A percentile compares a stretch with the other conserved stretches of the same genome.
phyloP scores from a whole-genome alignment of 1,140 invertebrate genomes.

The Branchinecta lynchi region DNA sequence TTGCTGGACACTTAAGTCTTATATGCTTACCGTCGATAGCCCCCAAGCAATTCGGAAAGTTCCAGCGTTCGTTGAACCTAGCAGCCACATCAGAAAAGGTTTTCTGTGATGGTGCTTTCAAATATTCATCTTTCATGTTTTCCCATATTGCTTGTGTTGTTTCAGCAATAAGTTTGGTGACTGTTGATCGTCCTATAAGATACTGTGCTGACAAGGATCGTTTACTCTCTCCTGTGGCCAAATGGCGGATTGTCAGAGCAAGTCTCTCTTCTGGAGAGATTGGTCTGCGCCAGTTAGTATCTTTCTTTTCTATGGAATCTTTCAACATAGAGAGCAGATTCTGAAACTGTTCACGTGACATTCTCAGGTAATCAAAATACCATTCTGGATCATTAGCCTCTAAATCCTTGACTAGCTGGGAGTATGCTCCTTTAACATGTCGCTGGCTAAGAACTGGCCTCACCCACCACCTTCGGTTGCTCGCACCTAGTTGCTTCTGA shows the following conservation, averaged over 20 bases:
- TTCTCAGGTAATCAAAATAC: not conserved
- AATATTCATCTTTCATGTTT: slow-evolving; percentile 20
- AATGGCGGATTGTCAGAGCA: slow-evolving; percentile 13
- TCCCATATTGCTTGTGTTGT: slow-evolving; percentile 13
- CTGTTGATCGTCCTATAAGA: slow-evolving; percentile 5
- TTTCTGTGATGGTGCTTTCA: slow-evolving; percentile 20
- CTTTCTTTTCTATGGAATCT: not conserved
- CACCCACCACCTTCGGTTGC: not conserved
- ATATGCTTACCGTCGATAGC: slow-evolving; percentile 26
- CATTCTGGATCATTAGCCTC: not conserved
- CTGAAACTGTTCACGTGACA: not conserved
- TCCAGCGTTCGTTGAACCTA: slow-evolving; percentile 22
- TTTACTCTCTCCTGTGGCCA: slow-evolving; percentile 19
- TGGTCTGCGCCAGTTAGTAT: slow-evolving; percentile 4
- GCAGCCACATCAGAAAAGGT: slow-evolving; percentile 22
- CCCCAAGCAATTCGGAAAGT: slow-evolving; percentile 26
- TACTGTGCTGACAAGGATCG: slow-evolving; percentile 11
- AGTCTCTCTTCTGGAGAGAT: slow-evolving; percentile 12
- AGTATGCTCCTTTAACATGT: not conserved
- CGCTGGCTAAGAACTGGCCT: not conserved
- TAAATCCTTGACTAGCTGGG: not conserved
- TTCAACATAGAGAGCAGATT: not conserved
- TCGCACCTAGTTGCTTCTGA: not conserved
- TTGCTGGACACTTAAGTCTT: slow-evolving; percentile 17
- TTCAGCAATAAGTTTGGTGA: not conserved